Percentiles rank a stretch among this genome's conserved stretches.
phyloP scores from a whole-genome alignment of 2,797 vertebrate genomes.

The Tangara arthus region DNA sequence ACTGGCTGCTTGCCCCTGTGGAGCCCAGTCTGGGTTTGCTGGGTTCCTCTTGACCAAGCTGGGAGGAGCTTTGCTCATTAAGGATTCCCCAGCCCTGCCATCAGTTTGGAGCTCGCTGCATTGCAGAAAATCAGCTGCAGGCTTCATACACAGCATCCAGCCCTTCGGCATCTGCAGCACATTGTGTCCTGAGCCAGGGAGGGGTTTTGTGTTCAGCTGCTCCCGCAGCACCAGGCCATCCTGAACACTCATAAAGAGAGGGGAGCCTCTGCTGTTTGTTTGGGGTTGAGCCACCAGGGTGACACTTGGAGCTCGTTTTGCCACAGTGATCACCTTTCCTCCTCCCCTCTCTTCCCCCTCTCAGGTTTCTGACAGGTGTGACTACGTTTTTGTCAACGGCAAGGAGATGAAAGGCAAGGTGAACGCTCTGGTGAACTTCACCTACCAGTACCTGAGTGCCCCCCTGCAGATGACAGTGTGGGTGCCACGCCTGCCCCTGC shows the following conservation, averaged over 20 bases:
- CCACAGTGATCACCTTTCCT: neutral
- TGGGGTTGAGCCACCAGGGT: neutral
- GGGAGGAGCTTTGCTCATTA: neutral
- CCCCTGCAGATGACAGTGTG: constrained; percentile 88
- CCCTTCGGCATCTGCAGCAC: neutral
- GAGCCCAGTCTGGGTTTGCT: neutral
- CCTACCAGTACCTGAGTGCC: constrained; percentile 87
- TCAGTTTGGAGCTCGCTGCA: neutral
- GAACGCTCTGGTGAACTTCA: constrained; percentile 85
- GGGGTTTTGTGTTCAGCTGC: neutral
- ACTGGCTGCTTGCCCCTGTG: neutral
- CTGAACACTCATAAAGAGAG: neutral
- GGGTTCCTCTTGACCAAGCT: neutral
- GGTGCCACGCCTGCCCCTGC: constrained; percentile 89
- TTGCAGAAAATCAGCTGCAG: neutral
- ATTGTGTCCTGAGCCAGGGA: neutral
- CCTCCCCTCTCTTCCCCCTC: neutral
- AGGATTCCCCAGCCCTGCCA: neutral
- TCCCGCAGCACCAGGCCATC: neutral
- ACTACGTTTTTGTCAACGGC: constrained; percentile 91
- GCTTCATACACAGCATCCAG: neutral
- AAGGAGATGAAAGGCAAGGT: constrained; percentile 88
- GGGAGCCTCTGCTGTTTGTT: neutral
- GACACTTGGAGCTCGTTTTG: neutral
- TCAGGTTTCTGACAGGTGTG: constrained; percentile 90